Conservation (phyloP, 2,888 invertebrate species). For the Scotopteryx bipunctaria region DNA sequence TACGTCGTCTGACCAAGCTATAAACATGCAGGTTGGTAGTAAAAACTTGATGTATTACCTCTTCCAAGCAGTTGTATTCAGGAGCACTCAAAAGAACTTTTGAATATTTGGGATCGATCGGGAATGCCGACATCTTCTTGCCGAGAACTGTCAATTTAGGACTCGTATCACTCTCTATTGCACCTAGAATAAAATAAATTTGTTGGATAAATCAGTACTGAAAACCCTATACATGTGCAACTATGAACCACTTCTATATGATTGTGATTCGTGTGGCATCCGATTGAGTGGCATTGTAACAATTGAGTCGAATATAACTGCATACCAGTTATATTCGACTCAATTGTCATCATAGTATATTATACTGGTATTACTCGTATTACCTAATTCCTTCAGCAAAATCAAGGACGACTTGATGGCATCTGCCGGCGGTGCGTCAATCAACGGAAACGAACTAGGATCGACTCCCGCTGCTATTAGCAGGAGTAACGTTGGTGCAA, state of each 20-base stretch:
- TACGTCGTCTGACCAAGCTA: no score
- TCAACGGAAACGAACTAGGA: constrained; percentile 92
- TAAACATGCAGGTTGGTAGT: no score
- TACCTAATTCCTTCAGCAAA: constrained; percentile 85
- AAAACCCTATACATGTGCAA: no score
- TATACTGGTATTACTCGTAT: no score
- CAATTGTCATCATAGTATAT: no score
- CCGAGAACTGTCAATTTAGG: constrained; percentile 90
- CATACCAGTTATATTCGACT: no score
- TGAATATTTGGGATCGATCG: constrained; percentile 94
- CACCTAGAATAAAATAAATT: constrained; percentile 70
- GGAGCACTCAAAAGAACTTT: constrained; percentile 91
- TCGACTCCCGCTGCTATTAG: constrained; percentile 93
- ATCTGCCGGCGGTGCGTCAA: constrained; percentile 93
- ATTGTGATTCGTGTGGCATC: no score
- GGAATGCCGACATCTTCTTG: constrained; percentile 94
- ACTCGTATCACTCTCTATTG: constrained; percentile 84
- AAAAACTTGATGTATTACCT: constrained; percentile 66
- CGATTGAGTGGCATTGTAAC: no score
- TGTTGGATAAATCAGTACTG: neutral
- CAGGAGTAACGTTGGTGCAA: constrained; percentile 90
- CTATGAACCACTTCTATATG: no score
- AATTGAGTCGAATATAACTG: no score
- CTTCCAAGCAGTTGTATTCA: constrained; percentile 90
- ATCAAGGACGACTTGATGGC: constrained; percentile 86